These are phyloP conservation scores for Neostethus bicornis DNA, from an alignment of 2,797 vertebrate genomes.

Conservation along the genomic window DNA sequence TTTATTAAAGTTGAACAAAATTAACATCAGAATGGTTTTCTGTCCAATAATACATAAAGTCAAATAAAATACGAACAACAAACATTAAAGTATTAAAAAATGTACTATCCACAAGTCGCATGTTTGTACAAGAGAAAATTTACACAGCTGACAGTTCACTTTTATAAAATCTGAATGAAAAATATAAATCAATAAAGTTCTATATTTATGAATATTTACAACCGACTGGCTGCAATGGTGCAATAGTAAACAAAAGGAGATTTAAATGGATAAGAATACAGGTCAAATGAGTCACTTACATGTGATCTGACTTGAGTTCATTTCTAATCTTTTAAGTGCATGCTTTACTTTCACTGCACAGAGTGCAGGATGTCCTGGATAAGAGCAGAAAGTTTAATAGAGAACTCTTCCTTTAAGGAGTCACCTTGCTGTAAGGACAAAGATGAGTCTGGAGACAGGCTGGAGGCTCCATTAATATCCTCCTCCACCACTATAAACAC, in stretches of 20 bases:
- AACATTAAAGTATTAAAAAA: conserved; percentile 1
- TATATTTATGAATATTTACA: conserved; percentile 58
- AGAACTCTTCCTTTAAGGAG: conserved; percentile 77
- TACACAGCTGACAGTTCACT: conserved; percentile 11
- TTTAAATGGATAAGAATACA: not conserved
- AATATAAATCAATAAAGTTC: conserved; percentile 9
- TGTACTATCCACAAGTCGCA: conserved; percentile 21
- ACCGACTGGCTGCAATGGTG: conserved; percentile 15
- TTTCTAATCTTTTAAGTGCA: not conserved
- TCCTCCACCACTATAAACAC: conserved; percentile 64
- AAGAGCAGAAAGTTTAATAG: conserved; percentile 74
- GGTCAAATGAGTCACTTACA: conserved; percentile 7
- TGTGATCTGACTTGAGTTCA: not conserved
- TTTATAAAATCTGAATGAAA: conserved; percentile 29
- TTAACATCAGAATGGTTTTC: conserved; percentile 5
- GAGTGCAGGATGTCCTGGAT: conserved; percentile 80
- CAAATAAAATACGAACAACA: not conserved
- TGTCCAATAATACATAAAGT: conserved; percentile 15
- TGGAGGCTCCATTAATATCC: conserved; percentile 30
- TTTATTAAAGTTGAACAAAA: conserved; percentile 33
- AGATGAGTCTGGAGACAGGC: conserved; percentile 3
- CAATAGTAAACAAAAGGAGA: conserved; percentile 16
- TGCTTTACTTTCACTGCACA: conserved; percentile 52
- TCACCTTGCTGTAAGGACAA: conserved; percentile 42
- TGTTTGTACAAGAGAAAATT: conserved; percentile 29